These are phyloP conservation scores for Iselma pallidipennis DNA, from an alignment of 2,888 invertebrate genomes.

Conservation along the genomic window DNA sequence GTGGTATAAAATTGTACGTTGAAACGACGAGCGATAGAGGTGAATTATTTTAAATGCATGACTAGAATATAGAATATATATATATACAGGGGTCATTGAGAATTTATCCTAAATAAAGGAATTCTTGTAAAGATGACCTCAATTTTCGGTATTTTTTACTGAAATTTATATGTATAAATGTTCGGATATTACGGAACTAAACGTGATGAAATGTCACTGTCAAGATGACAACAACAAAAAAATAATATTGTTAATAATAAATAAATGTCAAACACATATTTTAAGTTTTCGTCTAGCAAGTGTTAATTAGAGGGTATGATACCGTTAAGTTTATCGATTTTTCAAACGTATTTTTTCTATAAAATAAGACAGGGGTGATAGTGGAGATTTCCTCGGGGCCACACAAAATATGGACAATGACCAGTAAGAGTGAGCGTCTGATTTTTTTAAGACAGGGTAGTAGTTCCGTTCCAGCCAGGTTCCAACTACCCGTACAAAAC, in stretches of 20 bases:
- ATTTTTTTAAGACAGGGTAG: no score
- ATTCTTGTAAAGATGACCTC: not conserved
- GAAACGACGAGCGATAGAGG: slow-evolving; percentile 26
- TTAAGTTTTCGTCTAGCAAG: not conserved
- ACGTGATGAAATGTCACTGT: not conserved
- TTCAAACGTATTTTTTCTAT: no score
- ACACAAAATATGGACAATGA: no score
- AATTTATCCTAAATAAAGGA: not conserved
- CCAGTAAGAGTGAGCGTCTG: no score
- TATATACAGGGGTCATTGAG: not conserved
- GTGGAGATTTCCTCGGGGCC: no score
- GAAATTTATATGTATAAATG: not conserved
- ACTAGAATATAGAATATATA: no score
- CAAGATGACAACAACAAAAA: not conserved
- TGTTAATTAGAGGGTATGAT: no score
- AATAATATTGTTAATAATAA: not conserved
- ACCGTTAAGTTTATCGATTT: no score
- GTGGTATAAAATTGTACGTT: slow-evolving; percentile 34
- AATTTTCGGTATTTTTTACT: not conserved
- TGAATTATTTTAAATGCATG: not conserved
- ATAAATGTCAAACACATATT: not conserved
- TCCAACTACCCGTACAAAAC: no score
- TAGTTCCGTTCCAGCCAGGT: no score
- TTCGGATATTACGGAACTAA: not conserved
- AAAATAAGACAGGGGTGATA: no score